Evolutionary conservation across 1,140 invertebrate genomes (phyloP), one percentile per base, ranked within the genome.

Genomic region (Lerema accius): DNA sequence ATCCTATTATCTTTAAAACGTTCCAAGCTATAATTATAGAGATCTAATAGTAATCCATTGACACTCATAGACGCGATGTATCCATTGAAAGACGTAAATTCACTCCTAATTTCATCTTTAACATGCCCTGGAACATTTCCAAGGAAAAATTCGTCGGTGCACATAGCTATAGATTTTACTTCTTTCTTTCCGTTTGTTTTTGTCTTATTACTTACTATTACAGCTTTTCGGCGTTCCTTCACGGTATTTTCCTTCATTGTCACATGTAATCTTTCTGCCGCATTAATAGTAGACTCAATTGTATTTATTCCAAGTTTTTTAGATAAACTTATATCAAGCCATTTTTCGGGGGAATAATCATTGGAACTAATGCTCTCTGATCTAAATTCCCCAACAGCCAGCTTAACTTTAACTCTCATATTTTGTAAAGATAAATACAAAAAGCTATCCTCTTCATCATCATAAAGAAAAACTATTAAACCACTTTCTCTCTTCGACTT

Each of bases 241-340:
- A 40, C 17, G 9, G 13, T 39, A 43, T 73, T 67, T 51, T 71
- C 53, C n/a, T 45, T 69, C 23, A 83, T 43, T 14, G 80, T 28
- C 6, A 86, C 64, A 67, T 90, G 85, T 26, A 90, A 51, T 5
- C 71, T 73, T 67, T 90, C 85, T 9, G 67, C 70, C 5, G 63
- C 60, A 61, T 90, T 90, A 15, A 89, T 71, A n/a, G 65, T 43
- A 4, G 77, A 73, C 73, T 85, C 85, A 26, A 90, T 78, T 23
- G 77, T 73, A 56, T 76, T 79, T 17, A 72, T 69, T 15, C 78
- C 75, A 17, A 48, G 67, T 56, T 82, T 79, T 69, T 84, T 89
- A 19, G 51, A 62, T 19, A 90, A 9, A 2, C 26, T 65, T 28
- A 90, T 56, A 65, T 87, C 80, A 4, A 90, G 42, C 87, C 87